Percentiles rank a stretch among this genome's conserved stretches.
Evolutionary conservation across 2,113 vertebrate genomes (phyloP).

Genomic region (Callopanchax toddi): DNA sequence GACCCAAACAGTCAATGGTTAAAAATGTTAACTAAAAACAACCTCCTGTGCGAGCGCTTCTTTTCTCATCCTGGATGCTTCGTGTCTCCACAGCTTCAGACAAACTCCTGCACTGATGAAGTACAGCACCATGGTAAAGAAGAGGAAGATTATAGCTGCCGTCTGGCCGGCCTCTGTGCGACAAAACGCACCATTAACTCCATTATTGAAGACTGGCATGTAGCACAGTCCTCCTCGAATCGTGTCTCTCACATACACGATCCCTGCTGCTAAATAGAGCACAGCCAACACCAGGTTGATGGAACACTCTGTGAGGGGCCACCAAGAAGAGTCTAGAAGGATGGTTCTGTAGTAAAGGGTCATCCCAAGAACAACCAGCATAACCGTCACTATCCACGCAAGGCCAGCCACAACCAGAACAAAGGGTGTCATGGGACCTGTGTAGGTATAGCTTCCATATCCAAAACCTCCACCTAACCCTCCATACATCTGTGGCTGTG

Average conservation of each 20-base stretch:
- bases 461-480: conserved; percentile 63
- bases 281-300: conserved; percentile 86
- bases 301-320: conserved; percentile 91
- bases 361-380: conserved; percentile 90
- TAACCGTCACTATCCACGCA: conserved; percentile 88
- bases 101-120: conserved; percentile 85
- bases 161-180: conserved; percentile 91
- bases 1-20: no score
- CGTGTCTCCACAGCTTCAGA: conserved; percentile 93
- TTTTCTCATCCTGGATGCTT: conserved; percentile 83
- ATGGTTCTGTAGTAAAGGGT: conserved; percentile 94
- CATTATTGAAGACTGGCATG: conserved; percentile 85
- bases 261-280: conserved; percentile 85
- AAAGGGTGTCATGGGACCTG: conserved; percentile 91
- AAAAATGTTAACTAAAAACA: neutral
- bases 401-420: conserved; percentile 87
- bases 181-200: conserved; percentile 86
- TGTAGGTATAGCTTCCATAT: conserved; percentile 79
- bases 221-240: conserved; percentile 91
- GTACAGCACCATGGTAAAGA: conserved; percentile 86
- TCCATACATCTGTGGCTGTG: conserved; percentile 80
- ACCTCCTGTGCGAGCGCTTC: conserved; percentile 84
- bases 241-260: conserved; percentile 90
- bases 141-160: conserved; percentile 90
- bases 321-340: conserved; percentile 92